Evolutionary conservation across 2,113 vertebrate species (phyloP).

Genomic region (Indicator indicator): DNA sequence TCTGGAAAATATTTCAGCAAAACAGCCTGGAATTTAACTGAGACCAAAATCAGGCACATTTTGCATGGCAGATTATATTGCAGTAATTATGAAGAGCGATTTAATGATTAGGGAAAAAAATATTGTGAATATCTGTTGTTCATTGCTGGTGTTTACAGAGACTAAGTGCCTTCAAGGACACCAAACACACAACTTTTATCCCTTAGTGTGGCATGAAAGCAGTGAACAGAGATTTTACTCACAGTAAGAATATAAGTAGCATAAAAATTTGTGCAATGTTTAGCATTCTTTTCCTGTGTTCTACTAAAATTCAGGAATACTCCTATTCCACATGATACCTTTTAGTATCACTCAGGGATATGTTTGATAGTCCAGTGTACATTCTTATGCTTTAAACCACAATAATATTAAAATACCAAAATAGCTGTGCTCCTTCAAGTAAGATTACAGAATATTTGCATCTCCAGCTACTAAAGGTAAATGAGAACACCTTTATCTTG

Average conservation of each 20-base stretch:
- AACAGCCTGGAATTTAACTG: conserved; percentile 12
- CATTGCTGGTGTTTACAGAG: neutral
- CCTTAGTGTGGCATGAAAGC: neutral
- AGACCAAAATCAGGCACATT: conserved; percentile 9
- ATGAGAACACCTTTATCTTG: neutral
- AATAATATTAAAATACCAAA: neutral
- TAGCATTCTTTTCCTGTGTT: neutral
- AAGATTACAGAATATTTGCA: neutral
- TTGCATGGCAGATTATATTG: neutral
- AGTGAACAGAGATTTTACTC: neutral
- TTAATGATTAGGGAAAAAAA: neutral
- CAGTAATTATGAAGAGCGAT: conserved; percentile 5
- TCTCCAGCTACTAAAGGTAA: neutral
- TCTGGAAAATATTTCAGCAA: conserved; percentile 11
- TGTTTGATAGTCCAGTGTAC: neutral
- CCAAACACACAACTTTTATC: neutral
- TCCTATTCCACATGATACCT: neutral
- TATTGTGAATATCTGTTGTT: neutral
- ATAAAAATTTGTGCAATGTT: neutral
- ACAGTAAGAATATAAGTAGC: neutral
- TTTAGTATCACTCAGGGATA: neutral
- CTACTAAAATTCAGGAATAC: neutral
- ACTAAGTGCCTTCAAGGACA: neutral
- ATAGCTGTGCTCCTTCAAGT: neutral
- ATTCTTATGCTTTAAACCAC: neutral